Conservation (phyloP, 2,797 vertebrate species). For the Chelon auratus region DNA sequence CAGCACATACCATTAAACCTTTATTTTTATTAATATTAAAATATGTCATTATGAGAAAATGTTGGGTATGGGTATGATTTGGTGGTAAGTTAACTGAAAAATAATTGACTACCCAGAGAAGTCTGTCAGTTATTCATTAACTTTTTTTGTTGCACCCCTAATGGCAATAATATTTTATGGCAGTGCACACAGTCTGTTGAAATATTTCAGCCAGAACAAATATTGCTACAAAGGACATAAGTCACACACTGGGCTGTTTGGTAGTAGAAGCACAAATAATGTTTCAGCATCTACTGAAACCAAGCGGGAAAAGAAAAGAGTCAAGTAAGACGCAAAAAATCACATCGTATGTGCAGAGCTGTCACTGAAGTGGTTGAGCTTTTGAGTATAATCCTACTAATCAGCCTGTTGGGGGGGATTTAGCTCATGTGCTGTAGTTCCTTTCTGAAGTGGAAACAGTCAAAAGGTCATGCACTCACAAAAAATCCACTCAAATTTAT, state of each 20-base stretch:
- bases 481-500: slow-evolving; percentile 26
- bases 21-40: no score
- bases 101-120: no score
- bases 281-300: background rate
- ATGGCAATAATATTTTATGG: background rate
- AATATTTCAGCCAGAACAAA: background rate
- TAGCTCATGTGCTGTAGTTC: slow-evolving; percentile 23
- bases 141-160: no score
- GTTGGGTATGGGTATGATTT: no score
- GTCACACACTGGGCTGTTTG: background rate
- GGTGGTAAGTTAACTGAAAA: no score
- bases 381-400: slow-evolving; percentile 75
- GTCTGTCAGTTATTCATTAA: no score
- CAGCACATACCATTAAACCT: no score
- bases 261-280: background rate
- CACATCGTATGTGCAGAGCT: slow-evolving; percentile 42
- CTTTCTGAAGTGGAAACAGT: slow-evolving; percentile 36
- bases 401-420: slow-evolving; percentile 48
- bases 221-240: slow-evolving; percentile 8
- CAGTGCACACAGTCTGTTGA: background rate
- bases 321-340: slow-evolving; percentile 14
- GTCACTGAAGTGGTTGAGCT: slow-evolving; percentile 52
- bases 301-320: slow-evolving; percentile 2
- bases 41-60: no score
- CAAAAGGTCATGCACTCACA: slow-evolving; percentile 30